Base-by-base conservation (phyloP, 2,888 invertebrate genomes). In the Scaptomyza parva region DNA sequence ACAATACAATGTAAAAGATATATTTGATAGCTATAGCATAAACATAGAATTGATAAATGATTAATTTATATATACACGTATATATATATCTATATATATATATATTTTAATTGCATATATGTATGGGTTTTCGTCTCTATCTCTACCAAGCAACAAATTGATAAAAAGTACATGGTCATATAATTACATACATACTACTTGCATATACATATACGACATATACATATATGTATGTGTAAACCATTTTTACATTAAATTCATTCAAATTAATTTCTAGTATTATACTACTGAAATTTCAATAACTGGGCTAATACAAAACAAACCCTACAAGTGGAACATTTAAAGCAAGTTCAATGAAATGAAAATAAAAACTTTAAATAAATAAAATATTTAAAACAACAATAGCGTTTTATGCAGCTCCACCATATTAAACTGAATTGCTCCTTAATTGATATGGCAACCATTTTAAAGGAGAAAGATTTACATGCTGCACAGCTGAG, bases 311-410 rank as follows among this genome's bases (percentile, higher is more conserved):
- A 60, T 64, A 63, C 58, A 64, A 70, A 65, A 24, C 18, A 44
- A 44, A 40, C 41, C 61, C 39, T 11, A 53, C 20, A 61, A 72
- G 55, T 33, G 53, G 52, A 67, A 67, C 51, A 67, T 47, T 62
- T 57, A 62, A 68, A 58, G 53, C 45, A 51, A 70, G 44, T 58
- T 57, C 50, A 50, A 63, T 71, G 60, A 73, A 84, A 84, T 78
- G 86, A 82, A 86, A 84, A 88, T 81, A 86, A 81, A 82, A 84
- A 76, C 86, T 85, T 88, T 87, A 84, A 86, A 84, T 79, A 84
- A 77, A 80, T 72, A 74, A 83, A 85, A 86, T 80, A 85, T 73
- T 79, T 77, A 81, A 78, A 82, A 81, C 64, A 60, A 75, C 68
- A 65, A 51, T 14, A 28, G 9, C 18, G 6, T 18, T 12, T 30